Conservation (phyloP, 2,888 invertebrate species). For the Pemphredon lugubris region DNA sequence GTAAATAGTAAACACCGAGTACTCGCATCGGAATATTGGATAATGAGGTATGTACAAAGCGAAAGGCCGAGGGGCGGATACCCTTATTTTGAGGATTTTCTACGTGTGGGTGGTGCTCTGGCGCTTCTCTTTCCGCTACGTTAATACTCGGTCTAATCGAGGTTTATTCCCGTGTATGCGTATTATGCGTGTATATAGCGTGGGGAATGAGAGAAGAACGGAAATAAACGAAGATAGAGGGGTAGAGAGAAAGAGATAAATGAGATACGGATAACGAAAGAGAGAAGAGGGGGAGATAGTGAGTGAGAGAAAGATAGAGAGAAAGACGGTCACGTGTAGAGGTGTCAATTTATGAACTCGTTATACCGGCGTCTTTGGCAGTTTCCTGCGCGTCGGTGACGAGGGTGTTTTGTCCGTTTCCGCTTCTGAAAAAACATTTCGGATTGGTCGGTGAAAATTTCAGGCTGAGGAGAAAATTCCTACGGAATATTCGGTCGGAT, state of each 20-base stretch:
- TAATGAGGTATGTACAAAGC: slow-evolving; percentile 34
- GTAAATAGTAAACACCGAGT: slow-evolving; percentile 6
- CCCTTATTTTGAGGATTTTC: slow-evolving; percentile 13
- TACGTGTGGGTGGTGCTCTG: slow-evolving; percentile 28
- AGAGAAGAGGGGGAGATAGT: slow-evolving; percentile 34
- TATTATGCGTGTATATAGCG: slow-evolving; percentile 62
- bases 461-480: neutral
- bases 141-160: slow-evolving; percentile 55
- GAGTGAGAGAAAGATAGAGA: slow-evolving; percentile 80
- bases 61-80: slow-evolving; percentile 26
- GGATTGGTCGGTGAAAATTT: slow-evolving; percentile 15
- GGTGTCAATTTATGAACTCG: slow-evolving; percentile 83
- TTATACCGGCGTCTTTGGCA: slow-evolving; percentile 99
- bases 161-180: slow-evolving; percentile 54
- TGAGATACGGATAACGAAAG: too few relatives aligned
- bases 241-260: slow-evolving; percentile 83
- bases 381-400: slow-evolving; percentile 95
- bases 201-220: slow-evolving; percentile 53
- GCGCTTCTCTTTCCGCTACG: slow-evolving; percentile 34
- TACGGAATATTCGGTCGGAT: neutral
- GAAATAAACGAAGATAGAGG: slow-evolving; percentile 64
- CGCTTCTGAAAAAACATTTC: slow-evolving; percentile 85
- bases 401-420: slow-evolving; percentile 94
- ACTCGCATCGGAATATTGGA: slow-evolving; percentile 33
- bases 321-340: slow-evolving; percentile 83